Conservation (phyloP, 2,888 invertebrate genomes). For the Drosophila paranaensis region DNA sequence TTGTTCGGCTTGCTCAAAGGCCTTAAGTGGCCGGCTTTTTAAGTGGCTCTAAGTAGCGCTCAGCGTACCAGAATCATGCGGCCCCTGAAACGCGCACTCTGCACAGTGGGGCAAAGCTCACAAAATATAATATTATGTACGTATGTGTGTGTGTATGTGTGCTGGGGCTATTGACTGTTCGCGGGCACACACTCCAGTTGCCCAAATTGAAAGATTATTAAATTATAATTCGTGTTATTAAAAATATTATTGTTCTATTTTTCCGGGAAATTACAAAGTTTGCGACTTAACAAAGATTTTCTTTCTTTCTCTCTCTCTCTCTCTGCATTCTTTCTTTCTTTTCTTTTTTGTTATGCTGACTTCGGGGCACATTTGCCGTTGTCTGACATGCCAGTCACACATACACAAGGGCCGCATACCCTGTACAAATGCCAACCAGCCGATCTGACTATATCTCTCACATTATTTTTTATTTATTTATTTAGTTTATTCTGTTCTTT, state of each 20-base stretch:
- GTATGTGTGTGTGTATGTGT: not conserved
- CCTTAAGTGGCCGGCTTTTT: slow-evolving; percentile 34
- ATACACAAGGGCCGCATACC: not conserved
- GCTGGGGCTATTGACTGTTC: slow-evolving; percentile 1
- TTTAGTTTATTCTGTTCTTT: no score
- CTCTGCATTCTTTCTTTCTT: no score
- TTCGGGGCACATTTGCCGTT: not conserved
- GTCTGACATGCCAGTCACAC: not conserved
- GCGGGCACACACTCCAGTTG: not conserved
- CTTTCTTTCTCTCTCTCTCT: not conserved
- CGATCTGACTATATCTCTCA: not conserved
- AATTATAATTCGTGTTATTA: slow-evolving; percentile 7
- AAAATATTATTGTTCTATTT: slow-evolving; percentile 12
- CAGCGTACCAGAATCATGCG: slow-evolving; percentile 17
- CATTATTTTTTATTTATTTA: no score
- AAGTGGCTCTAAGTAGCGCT: slow-evolving; percentile 40
- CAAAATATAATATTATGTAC: no score
- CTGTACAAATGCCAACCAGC: not conserved
- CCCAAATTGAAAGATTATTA: not conserved
- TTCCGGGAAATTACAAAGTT: slow-evolving; percentile 14
- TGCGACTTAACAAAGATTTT: slow-evolving; percentile 3
- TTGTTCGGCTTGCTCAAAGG: slow-evolving; percentile 32
- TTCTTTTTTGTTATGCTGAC: no score
- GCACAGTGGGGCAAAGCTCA: slow-evolving; percentile 2
- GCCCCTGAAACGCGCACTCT: not conserved